Conservation (phyloP, 1,140 invertebrate genomes). For the Venturia canescens region DNA sequence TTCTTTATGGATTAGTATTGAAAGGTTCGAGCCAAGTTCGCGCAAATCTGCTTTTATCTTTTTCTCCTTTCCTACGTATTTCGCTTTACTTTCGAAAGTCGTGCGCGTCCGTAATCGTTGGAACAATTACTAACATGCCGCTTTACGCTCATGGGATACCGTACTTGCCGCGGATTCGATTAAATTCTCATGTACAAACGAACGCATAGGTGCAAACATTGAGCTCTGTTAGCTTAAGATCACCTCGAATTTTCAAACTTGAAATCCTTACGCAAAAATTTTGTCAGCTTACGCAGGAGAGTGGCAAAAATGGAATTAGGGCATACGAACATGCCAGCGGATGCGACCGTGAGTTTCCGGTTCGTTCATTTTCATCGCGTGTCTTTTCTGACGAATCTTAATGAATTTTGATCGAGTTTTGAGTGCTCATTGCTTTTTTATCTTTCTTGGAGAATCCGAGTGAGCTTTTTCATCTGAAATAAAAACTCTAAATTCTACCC, state of each 20-base stretch:
- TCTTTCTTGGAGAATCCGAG: too few species aligned
- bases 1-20: constrained; percentile 21
- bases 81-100: constrained; percentile 9
- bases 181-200: neutral
- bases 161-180: constrained; percentile 13
- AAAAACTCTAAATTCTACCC: too few species aligned
- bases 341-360: neutral
- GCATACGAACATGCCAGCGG: too few species aligned
- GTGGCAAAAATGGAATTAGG: too few species aligned
- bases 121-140: constrained; percentile 9
- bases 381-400: too few species aligned
- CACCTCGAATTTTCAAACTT: too few species aligned
- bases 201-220: neutral
- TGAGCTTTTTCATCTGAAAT: too few species aligned
- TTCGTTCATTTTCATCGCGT: neutral
- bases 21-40: constrained; percentile 1
- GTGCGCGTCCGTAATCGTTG: neutral
- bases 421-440: too few species aligned
- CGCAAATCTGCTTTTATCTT: neutral
- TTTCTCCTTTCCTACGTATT: neutral
- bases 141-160: neutral
- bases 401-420: too few species aligned
- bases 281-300: too few species aligned
- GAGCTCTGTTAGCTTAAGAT: neutral
- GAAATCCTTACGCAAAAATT: too few species aligned